Evolutionary conservation across 2,113 vertebrate species (phyloP).

Genomic region (Etheostoma spectabile): DNA sequence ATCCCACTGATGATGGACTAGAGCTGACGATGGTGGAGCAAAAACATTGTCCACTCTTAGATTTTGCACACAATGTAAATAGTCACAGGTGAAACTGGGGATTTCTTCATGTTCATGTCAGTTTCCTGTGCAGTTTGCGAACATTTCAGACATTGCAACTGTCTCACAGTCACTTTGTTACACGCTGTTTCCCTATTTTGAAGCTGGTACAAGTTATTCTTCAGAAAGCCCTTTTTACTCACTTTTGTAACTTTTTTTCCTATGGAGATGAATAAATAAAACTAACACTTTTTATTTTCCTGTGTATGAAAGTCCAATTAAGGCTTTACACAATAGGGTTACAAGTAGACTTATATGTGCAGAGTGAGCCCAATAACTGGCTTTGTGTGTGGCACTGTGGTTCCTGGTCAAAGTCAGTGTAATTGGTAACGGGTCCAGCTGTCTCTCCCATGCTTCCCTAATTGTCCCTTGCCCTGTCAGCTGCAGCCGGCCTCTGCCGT

Average conservation of each 20-base stretch:
- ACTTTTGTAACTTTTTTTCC: slow-evolving; percentile 48
- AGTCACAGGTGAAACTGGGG: background rate
- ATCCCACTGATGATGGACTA: slow-evolving; percentile 31
- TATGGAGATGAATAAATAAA: slow-evolving; percentile 63
- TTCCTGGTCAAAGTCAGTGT: slow-evolving; percentile 37
- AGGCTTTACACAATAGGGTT: background rate
- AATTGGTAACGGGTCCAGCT: slow-evolving; percentile 72
- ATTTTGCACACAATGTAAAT: slow-evolving; percentile 8
- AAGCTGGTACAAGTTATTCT: slow-evolving; percentile 10
- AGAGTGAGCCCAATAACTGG: slow-evolving; percentile 28
- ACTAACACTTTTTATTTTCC: slow-evolving; percentile 39
- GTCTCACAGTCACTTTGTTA: slow-evolving; percentile 53
- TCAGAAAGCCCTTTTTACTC: slow-evolving; percentile 58
- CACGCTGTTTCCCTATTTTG: background rate
- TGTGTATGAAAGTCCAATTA: background rate
- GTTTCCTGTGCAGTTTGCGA: slow-evolving; percentile 16
- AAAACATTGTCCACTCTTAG: slow-evolving; percentile 3
- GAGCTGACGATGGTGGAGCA: background rate
- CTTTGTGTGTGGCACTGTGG: slow-evolving; percentile 1
- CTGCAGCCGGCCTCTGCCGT: slow-evolving; percentile 58
- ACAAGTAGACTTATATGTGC: background rate
- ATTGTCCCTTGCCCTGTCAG: slow-evolving; percentile 75
- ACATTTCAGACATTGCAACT: background rate
- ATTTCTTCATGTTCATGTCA: slow-evolving; percentile 2
- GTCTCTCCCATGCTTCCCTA: slow-evolving; percentile 69